Evolutionary conservation across 92 coral and sea anemone species (phyloP).

Genomic region (Epizoanthus fatuus): DNA sequence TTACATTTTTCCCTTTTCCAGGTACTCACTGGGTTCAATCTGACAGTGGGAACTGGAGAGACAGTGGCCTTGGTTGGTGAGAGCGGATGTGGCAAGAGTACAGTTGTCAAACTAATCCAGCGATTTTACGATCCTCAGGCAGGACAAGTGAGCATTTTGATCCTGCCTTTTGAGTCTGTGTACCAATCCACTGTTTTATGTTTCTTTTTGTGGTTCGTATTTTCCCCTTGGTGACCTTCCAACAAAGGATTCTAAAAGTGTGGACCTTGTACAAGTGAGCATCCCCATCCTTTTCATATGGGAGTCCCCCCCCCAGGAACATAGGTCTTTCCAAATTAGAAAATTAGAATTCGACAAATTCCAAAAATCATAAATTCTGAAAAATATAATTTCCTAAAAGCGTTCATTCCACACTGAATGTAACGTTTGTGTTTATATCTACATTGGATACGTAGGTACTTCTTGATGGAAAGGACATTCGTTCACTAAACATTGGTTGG

Average conservation of each 20-base stretch:
- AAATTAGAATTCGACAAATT: no score
- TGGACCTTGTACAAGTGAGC: no score
- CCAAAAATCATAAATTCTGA: no score
- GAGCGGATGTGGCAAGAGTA: conserved; percentile 73
- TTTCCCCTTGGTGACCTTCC: no score
- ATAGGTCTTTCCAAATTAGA: no score
- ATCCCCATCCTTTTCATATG: no score
- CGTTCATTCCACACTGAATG: no score
- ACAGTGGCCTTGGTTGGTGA: conserved; percentile 72
- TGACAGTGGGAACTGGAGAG: conserved; percentile 49
- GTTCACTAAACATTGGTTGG: conserved; percentile 60
- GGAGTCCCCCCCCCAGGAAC: no score
- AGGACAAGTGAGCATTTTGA: conserved; percentile 47
- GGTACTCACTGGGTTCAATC: conserved; percentile 53
- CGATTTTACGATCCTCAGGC: conserved; percentile 58
- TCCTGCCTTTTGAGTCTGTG: background rate
- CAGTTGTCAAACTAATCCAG: conserved; percentile 63
- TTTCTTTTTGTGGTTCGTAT: background rate
- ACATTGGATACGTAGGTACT: conserved; percentile 24
- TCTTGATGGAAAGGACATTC: conserved; percentile 60
- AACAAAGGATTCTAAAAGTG: no score
- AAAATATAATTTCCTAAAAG: no score
- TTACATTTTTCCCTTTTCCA: background rate
- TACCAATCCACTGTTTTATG: background rate
- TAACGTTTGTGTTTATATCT: no score